phyloP scores from a whole-genome alignment of 1,140 invertebrate genomes.

The Solen grandis region DNA sequence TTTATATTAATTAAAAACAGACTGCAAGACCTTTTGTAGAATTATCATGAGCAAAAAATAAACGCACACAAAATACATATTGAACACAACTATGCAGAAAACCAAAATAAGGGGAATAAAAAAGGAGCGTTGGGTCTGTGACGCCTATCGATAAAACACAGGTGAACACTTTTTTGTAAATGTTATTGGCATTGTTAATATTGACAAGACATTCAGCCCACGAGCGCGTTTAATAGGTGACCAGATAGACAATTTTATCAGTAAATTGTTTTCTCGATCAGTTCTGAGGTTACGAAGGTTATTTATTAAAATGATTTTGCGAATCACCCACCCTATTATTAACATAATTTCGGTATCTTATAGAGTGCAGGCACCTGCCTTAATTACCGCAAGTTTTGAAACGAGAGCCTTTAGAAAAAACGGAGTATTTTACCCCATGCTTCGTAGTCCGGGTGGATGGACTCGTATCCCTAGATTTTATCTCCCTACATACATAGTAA shows the following conservation, averaged over 20 bases:
- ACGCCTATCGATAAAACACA: too few relatives aligned
- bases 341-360: constrained; percentile 48
- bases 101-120: too few relatives aligned
- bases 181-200: too few relatives aligned
- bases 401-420: constrained; percentile 13
- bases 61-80: too few relatives aligned
- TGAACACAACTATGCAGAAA: too few relatives aligned
- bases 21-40: too few relatives aligned
- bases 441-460: constrained; percentile 47
- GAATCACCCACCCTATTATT: constrained; percentile 43
- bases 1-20: too few relatives aligned
- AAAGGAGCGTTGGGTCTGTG: too few relatives aligned
- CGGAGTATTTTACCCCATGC: constrained; percentile 37
- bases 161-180: too few relatives aligned
- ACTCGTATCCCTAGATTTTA: constrained; percentile 44
- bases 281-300: constrained; percentile 16
- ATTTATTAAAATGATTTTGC: constrained; percentile 55
- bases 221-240: too few relatives aligned
- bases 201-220: too few relatives aligned
- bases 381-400: constrained; percentile 42
- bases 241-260: constrained; percentile 18
- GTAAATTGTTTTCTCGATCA: constrained; percentile 48
- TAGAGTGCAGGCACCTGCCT: constrained; percentile 46
- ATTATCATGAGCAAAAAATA: too few relatives aligned
- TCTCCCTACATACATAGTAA: constrained; percentile 54